phyloP scores from a whole-genome alignment of 2,797 vertebrate species.

The Sebastes dallii region DNA sequence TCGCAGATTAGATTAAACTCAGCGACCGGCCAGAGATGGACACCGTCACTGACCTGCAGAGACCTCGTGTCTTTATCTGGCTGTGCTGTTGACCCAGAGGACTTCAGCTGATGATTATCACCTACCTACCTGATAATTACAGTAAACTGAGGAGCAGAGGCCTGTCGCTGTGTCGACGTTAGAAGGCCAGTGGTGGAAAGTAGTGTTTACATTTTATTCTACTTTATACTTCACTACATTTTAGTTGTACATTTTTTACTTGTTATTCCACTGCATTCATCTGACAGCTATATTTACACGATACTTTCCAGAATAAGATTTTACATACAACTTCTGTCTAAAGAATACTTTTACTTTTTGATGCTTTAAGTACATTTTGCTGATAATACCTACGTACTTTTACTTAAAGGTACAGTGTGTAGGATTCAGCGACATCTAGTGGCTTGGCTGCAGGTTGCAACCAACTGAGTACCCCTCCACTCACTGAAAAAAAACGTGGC shows the following conservation, averaged over 20 bases:
- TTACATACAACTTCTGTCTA: neutral
- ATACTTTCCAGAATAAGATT: neutral
- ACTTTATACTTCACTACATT: neutral
- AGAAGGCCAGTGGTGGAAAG: neutral
- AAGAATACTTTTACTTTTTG: neutral
- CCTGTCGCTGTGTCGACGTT: neutral
- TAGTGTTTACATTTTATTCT: neutral
- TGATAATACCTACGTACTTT: neutral
- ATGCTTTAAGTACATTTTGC: neutral
- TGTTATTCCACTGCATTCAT: neutral
- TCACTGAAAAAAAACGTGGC: too few species aligned
- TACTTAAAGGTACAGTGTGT: too few species aligned
- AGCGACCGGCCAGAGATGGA: conserved; percentile 7
- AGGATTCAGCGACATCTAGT: too few species aligned
- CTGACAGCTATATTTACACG: neutral
- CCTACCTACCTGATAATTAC: conserved; percentile 10
- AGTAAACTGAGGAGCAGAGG: conserved; percentile 12
- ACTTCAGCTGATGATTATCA: conserved; percentile 32
- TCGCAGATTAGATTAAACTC: conserved; percentile 56
- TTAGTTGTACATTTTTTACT: neutral
- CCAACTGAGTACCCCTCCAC: too few species aligned
- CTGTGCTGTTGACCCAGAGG: neutral
- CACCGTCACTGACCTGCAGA: conserved; percentile 23
- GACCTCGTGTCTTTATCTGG: conserved; percentile 27
- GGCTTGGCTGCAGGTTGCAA: too few species aligned